These are phyloP conservation scores for Squalus acanthias DNA, from an alignment of 2,797 vertebrate genomes.

Conservation along the genomic window DNA sequence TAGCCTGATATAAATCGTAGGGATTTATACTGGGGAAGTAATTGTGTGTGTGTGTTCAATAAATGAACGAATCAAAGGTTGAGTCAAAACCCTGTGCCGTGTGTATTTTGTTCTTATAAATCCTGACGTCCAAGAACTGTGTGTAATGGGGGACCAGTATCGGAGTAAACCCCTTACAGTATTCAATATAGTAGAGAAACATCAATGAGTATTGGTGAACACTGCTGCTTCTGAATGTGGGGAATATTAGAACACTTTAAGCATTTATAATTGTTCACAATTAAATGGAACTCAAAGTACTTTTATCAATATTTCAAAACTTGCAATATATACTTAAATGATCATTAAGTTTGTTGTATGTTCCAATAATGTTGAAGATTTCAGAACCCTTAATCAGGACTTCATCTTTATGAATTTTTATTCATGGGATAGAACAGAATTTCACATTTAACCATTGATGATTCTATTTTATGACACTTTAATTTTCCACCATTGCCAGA, in stretches of 20 bases:
- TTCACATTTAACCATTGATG: background rate
- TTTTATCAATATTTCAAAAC: background rate
- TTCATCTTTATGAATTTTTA: background rate
- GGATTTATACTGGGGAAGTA: too few relatives aligned
- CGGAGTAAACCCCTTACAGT: background rate
- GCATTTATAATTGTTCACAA: background rate
- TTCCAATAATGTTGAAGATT: background rate
- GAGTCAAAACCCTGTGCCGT: too few relatives aligned
- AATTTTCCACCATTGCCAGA: background rate
- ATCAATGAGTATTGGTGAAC: background rate
- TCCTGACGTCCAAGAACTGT: too few relatives aligned
- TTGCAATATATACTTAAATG: background rate
- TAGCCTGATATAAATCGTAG: too few relatives aligned
- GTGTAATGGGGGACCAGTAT: too few relatives aligned
- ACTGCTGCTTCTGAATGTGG: background rate
- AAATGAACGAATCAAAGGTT: too few relatives aligned
- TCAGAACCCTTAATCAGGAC: background rate
- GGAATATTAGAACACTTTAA: background rate
- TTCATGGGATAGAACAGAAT: background rate
- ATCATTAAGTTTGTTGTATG: background rate
- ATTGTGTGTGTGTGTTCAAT: too few relatives aligned
- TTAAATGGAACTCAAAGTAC: background rate
- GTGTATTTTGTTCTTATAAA: too few relatives aligned
- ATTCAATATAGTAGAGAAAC: background rate
- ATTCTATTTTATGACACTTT: background rate